Percentiles rank a stretch among this genome's conserved stretches.
These are phyloP conservation scores for Eira barbara DNA, from an alignment of 2,113 vertebrate species.

Conservation along the genomic window DNA sequence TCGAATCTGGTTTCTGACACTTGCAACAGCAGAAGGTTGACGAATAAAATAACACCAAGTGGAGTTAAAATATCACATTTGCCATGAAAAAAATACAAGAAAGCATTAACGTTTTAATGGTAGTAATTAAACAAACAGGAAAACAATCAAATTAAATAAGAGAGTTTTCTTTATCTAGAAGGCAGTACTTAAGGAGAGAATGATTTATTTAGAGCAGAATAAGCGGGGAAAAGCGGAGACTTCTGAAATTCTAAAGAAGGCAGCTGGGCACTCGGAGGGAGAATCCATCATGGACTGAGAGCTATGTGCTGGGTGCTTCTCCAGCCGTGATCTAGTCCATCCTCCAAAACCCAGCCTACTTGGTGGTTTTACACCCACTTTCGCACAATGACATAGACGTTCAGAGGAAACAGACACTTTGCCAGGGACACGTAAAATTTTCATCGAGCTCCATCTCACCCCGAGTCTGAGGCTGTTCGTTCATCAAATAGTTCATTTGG, in stretches of 20 bases:
- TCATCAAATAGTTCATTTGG: not conserved
- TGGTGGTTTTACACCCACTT: not conserved
- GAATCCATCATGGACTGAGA: accelerated
- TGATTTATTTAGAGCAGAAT: constrained; percentile 48
- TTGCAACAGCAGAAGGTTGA: not conserved
- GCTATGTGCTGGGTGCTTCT: not conserved
- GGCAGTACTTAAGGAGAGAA: constrained; percentile 60
- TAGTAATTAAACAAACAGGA: constrained; percentile 69
- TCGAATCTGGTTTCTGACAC: not conserved
- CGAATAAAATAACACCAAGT: not conserved
- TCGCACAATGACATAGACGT: not conserved
- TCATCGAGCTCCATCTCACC: not conserved
- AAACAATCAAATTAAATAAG: constrained; percentile 68
- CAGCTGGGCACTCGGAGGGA: not conserved
- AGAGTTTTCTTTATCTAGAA: constrained; percentile 65
- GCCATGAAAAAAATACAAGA: not conserved
- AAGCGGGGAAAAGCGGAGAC: not conserved
- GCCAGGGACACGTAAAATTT: not conserved
- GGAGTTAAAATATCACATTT: constrained; percentile 36
- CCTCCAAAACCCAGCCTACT: not conserved
- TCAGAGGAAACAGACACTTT: not conserved
- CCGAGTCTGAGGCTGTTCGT: not conserved
- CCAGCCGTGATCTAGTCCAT: accelerated
- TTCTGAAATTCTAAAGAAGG: not conserved
- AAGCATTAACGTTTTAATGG: constrained; percentile 58